Evolutionary conservation across 2,113 vertebrate species (phyloP).

Genomic region (Menidia beryllina): DNA sequence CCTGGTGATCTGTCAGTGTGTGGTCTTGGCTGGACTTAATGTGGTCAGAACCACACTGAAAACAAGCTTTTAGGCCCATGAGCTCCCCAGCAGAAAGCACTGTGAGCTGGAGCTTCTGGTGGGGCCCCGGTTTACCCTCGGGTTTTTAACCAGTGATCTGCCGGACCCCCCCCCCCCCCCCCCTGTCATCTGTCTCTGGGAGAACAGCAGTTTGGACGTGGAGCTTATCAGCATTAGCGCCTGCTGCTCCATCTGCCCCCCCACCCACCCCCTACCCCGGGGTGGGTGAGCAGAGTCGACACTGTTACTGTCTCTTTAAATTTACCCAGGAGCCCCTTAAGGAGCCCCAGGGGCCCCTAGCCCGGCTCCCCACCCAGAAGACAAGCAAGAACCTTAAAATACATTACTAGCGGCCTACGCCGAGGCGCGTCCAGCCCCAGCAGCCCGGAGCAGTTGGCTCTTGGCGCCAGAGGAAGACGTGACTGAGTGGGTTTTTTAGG

Average conservation of each 20-base stretch:
- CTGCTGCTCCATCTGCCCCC: conserved; percentile 50
- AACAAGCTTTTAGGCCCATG: background rate
- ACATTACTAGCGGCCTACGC: conserved; percentile 78
- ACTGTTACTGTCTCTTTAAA: conserved; percentile 94
- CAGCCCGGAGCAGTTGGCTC: conserved; percentile 63
- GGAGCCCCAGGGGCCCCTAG: conserved; percentile 96
- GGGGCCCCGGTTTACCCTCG: conserved; percentile 34
- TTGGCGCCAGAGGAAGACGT: conserved; percentile 22
- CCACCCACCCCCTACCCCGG: conserved; percentile 43
- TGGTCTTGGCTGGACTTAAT: too few species aligned
- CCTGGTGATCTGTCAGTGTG: too few species aligned
- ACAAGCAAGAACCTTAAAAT: conserved; percentile 86
- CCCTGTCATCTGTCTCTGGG: conserved; percentile 6
- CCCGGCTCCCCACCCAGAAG: conserved; percentile 92
- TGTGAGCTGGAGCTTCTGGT: conserved; percentile 3
- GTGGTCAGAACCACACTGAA: too few species aligned
- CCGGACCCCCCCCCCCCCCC: too few species aligned
- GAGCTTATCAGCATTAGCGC: conserved; percentile 62
- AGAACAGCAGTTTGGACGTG: conserved; percentile 46
- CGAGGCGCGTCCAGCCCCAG: conserved; percentile 47
- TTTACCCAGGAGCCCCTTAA: conserved; percentile 98
- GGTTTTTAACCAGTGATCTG: conserved; percentile 6
- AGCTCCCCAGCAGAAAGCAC: background rate
- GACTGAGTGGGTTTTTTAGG: conserved; percentile 55
- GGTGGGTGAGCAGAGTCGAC: conserved; percentile 74